Evolutionary conservation across 2,797 vertebrate genomes (phyloP), one percentile per base, ranked within the genome.

Genomic region (Otolemur crassicaudatus): DNA sequence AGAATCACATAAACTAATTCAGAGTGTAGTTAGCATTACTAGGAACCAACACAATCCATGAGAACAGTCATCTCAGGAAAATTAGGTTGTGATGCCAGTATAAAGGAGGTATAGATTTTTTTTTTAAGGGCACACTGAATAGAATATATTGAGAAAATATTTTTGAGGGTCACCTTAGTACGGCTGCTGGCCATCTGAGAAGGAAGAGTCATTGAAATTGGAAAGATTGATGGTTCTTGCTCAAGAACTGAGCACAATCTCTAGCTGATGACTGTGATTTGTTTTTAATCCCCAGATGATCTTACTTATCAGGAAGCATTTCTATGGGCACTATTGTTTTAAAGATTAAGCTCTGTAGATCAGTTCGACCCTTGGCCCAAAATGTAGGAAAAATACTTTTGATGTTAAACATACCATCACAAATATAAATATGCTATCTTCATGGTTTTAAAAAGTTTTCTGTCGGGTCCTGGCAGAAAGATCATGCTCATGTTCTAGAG

Each of bases 401-500:
- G 72, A 60, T 34, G 75, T 75, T 12, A 91, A 87, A 93, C 8
- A 40, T 10, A 58, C 1, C 3, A 25, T 80, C 60, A 63, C 72
- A 91, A 91, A 70, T 76, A 80, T 58, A 89, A 90, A 86, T 63
- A 65, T 70, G 4, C 3, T 70, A 27, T 83, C 65, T 91, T 93
- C 17, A 34, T 20, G 37, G 40, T 79, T 84, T 79, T 83, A 69
- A 13, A 56, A 91, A 91, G 19, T 14, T 81, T 19, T 25, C 46
- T 87, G 27, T 46, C 27, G 17, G 22, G 0, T 87, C 31, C 25
- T 58, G 20, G 16, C 63, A 11, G 34, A 89, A 58, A 86, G 75
- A 80, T 5, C 25, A 20, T 69, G 23, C 46, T 34, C 82, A 3
- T 12, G 31, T 63, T 93, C 31, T 12, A 77, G 25, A 63, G 82